Percentiles rank a stretch among this genome's conserved stretches.
Evolutionary conservation across 2,113 vertebrate genomes (phyloP).

Genomic region (Castor canadensis): DNA sequence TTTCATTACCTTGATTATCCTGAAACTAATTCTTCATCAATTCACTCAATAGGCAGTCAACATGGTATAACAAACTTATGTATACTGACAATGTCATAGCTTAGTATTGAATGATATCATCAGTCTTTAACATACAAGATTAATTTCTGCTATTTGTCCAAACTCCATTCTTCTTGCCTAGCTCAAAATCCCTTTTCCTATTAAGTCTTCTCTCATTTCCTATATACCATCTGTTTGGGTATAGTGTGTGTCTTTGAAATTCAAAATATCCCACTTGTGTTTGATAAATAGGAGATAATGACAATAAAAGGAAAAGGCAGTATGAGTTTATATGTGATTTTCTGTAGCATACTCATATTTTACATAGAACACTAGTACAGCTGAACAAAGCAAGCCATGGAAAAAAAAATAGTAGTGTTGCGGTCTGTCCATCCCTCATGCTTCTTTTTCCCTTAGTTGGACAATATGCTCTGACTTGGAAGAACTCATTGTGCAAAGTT

Average conservation of each 20-base stretch:
- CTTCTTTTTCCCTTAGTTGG: neutral
- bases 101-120: neutral
- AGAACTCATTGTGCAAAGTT: neutral
- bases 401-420: rapidly evolving
- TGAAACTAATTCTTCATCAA: neutral
- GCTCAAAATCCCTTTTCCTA: neutral
- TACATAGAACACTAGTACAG: neutral
- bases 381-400: neutral
- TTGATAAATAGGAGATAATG: slow-evolving; percentile 25
- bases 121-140: neutral
- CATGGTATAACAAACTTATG: neutral
- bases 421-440: neutral
- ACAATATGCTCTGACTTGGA: neutral
- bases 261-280: neutral
- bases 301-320: neutral
- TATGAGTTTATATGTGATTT: neutral
- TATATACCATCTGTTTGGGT: neutral
- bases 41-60: neutral
- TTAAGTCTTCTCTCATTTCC: neutral
- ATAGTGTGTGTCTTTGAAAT: slow-evolving; percentile 1
- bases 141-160: slow-evolving; percentile 16
- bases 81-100: neutral
- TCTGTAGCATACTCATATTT: neutral
- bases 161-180: neutral
- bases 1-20: neutral